These are phyloP conservation scores for Drosophila hydei DNA, from an alignment of 1,140 invertebrate species.

Conservation along the genomic window DNA sequence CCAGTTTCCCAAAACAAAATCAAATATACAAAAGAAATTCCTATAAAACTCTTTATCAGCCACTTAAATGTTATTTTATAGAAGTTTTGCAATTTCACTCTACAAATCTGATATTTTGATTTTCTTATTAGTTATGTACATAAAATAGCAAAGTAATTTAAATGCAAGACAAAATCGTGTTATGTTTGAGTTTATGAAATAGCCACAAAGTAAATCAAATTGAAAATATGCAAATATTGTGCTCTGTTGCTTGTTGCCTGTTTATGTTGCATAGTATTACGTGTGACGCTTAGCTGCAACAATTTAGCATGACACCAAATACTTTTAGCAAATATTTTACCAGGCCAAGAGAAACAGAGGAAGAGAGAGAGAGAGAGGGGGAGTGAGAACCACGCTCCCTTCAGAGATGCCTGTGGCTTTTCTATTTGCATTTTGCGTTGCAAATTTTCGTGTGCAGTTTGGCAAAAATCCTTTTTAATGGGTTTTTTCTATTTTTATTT, in stretches of 20 bases:
- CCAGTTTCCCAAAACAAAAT: too few relatives aligned
- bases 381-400: too few relatives aligned
- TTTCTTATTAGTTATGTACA: too few relatives aligned
- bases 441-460: constrained; percentile 39
- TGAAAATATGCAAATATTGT: background rate
- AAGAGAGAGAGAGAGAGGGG: too few relatives aligned
- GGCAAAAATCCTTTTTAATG: constrained; percentile 62
- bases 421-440: constrained; percentile 35
- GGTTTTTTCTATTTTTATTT: constrained; percentile 24
- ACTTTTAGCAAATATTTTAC: constrained; percentile 13
- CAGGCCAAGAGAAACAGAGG: background rate
- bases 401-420: constrained; percentile 14
- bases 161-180: background rate
- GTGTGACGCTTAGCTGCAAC: constrained; percentile 3
- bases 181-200: background rate
- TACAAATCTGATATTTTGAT: too few relatives aligned
- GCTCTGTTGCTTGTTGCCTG: too few relatives aligned
- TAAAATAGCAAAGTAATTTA: too few relatives aligned
- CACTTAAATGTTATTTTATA: too few relatives aligned
- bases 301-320: constrained; percentile 24
- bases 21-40: too few relatives aligned
- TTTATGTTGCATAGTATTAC: constrained; percentile 8
- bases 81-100: too few relatives aligned
- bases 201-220: background rate
- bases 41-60: too few relatives aligned